Evolutionary conservation across 2,888 invertebrate species (phyloP), one percentile per base, ranked within the genome.

Genomic region (Stenotaenia linearis): DNA sequence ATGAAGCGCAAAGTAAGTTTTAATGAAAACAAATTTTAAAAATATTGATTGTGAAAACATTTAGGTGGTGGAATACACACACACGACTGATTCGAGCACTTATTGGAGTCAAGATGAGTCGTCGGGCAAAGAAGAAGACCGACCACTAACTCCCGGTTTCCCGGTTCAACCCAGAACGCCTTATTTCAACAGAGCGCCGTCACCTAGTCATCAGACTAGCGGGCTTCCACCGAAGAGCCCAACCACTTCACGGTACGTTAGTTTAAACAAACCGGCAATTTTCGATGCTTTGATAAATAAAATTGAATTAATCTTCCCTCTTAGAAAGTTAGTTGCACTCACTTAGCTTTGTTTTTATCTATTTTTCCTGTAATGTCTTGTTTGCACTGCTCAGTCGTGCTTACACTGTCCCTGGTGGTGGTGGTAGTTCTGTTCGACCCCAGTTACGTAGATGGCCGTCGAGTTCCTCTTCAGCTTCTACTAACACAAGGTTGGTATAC

Each of bases 141-240:
- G 85, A 81, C 94, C 95, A 30, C 94, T 94, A 86, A 97, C 97
- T 25, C 97, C 97, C 69, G 93, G 94, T 79, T 97, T 97, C 89
- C 97, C 97, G 81, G 94, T 95, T 79, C 93, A 93, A 84, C 95
- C 95, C 80, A 91, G 94, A 84, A 96, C 95, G 7, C 96, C 95
- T 15, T 93, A 93, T 88, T 91, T 91, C 83, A 93, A 93, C 85
- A 92, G 93, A 84, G 85, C 78, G 10, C 61, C 78, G 18, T 32
- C 40, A 3, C 77, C 77, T 9, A 25, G 77, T 45, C 69, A 69
- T 69, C 77, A 77, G 25, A 25, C 77, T 80, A 89, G 90, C 84
- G 91, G 92, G 86, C 87, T 91, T 83, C 93, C 93, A 82, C 93
- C 93, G 85, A 93, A 93, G 87, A 93, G 93, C 89, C 93, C 93